A percentile compares a stretch with the other conserved stretches of the same genome.
Conservation (phyloP, 2,888 invertebrate genomes). For the Chaitophorus viminalis region DNA sequence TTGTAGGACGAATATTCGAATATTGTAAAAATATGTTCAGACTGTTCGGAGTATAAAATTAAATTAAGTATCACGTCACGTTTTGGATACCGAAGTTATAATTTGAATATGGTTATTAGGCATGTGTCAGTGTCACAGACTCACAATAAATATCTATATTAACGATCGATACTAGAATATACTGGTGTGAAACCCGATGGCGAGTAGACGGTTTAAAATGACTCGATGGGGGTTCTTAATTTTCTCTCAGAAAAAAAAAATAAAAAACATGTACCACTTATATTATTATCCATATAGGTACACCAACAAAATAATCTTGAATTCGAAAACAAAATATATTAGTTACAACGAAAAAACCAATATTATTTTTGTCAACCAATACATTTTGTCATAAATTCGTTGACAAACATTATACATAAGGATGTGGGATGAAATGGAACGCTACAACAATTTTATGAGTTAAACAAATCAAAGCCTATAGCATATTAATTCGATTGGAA, state of each 20-base stretch:
- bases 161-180: slow-evolving; percentile 33
- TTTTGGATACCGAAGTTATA: slow-evolving; percentile 23
- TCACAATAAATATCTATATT: slow-evolving; percentile 58
- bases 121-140: slow-evolving; percentile 52
- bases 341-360: slow-evolving; percentile 4
- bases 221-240: slow-evolving; percentile 51
- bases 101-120: slow-evolving; percentile 44
- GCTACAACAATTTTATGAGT: not conserved
- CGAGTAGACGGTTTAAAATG: slow-evolving; percentile 25
- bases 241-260: slow-evolving; percentile 33
- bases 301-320: slow-evolving; percentile 8
- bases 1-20: slow-evolving; percentile 21
- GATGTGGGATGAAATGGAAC: slow-evolving; percentile 35
- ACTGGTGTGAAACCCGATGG: slow-evolving; percentile 52
- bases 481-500: not conserved
- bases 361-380: slow-evolving; percentile 21
- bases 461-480: slow-evolving; percentile 22
- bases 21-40: slow-evolving; percentile 24
- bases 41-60: slow-evolving; percentile 7
- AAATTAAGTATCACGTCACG: slow-evolving; percentile 52
- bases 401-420: slow-evolving; percentile 8
- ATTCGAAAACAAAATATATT: slow-evolving; percentile 18
- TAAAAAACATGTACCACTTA: slow-evolving; percentile 5
- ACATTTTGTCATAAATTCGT: slow-evolving; percentile 41
- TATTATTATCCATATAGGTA: not conserved